These are phyloP conservation scores for Nasonia oneida DNA, from an alignment of 2,888 invertebrate genomes.

Conservation along the genomic window DNA sequence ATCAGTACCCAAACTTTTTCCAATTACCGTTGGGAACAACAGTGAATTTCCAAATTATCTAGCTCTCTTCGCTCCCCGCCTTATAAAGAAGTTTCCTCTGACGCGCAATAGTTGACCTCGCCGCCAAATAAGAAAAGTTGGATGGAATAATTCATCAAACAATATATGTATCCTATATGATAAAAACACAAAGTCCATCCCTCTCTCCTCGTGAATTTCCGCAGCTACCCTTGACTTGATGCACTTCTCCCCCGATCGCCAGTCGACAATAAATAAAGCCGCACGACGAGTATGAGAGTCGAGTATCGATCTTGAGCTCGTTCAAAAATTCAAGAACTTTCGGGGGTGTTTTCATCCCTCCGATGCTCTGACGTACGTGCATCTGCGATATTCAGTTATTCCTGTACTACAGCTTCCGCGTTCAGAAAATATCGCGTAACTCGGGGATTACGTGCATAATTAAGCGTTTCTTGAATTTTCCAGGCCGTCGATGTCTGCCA, in stretches of 20 bases:
- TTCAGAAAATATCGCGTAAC: background rate
- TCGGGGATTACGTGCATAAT: background rate
- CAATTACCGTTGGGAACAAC: background rate
- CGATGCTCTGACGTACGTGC: background rate
- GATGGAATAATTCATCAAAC: slow-evolving; percentile 28
- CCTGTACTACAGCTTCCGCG: background rate
- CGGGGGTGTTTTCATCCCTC: background rate
- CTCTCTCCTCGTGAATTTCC: background rate
- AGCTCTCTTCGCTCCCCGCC: background rate
- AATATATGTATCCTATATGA: too few relatives aligned
- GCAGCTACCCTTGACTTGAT: slow-evolving; percentile 22
- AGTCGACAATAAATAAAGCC: slow-evolving; percentile 41
- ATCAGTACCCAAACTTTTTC: background rate
- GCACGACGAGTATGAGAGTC: background rate
- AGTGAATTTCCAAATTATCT: slow-evolving; percentile 35
- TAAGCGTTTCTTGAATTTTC: background rate
- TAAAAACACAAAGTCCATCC: slow-evolving; percentile 35
- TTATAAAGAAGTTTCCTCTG: slow-evolving; percentile 20
- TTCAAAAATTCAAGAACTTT: background rate
- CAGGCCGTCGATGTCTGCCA: background rate
- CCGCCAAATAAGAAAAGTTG: slow-evolving; percentile 55
- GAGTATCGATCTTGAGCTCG: background rate
- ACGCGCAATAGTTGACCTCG: slow-evolving; percentile 15
- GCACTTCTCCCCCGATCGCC: background rate
- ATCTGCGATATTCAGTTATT: background rate